phyloP scores from a whole-genome alignment of 2,113 vertebrate species.

The Scytalopus superciliaris region DNA sequence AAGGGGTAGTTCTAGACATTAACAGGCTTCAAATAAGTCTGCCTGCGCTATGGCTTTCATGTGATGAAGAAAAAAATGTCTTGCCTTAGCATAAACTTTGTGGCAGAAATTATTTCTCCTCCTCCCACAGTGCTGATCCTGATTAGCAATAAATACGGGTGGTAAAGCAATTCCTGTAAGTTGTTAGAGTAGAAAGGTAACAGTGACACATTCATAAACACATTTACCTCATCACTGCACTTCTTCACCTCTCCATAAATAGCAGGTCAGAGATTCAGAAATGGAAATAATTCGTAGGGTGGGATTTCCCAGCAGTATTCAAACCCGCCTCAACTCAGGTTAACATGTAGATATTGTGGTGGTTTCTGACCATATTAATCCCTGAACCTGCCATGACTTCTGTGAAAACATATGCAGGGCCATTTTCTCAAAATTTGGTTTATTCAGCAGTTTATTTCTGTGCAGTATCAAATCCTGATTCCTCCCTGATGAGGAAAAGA shows the following conservation, averaged over 20 bases:
- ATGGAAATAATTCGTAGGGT: not conserved
- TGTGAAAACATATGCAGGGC: not conserved
- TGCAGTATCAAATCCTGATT: not conserved
- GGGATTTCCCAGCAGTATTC: not conserved
- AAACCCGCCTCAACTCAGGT: not conserved
- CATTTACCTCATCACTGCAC: not conserved
- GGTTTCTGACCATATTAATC: not conserved
- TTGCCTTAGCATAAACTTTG: not conserved
- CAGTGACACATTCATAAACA: not conserved
- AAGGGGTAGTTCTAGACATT: not conserved
- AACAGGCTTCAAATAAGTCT: not conserved
- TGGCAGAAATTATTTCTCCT: not conserved
- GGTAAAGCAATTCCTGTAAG: constrained; percentile 4
- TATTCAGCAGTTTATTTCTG: not conserved
- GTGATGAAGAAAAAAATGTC: not conserved
- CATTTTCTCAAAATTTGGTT: not conserved
- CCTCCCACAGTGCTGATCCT: not conserved
- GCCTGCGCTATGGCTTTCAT: not conserved
- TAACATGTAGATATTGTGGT: not conserved
- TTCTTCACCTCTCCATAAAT: not conserved
- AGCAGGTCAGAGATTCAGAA: not conserved
- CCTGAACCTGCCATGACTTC: not conserved
- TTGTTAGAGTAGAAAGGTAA: constrained; percentile 40
- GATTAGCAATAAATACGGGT: constrained; percentile 32
- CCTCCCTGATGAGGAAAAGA: not conserved